Base-by-base conservation (phyloP, 2,113 vertebrate genomes). In the Thomomys bottae region DNA sequence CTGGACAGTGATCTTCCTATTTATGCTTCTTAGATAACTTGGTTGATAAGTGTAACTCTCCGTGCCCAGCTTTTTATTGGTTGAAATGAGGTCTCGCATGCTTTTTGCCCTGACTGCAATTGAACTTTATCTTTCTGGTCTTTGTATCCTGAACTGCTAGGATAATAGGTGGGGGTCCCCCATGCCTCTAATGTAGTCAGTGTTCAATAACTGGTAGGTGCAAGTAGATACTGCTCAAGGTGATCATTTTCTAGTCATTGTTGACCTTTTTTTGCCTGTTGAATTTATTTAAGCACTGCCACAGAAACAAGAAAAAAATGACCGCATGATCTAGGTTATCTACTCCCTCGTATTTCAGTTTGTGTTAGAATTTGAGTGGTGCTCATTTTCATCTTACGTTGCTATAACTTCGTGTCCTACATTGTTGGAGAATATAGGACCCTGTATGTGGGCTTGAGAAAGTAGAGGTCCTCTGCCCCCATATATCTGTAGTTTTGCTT, bases 271-370 rank as follows among this genome's bases (percentile, higher is more conserved):
- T 54, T 84, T 71, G 23, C 68, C 87, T 82, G 36, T 66, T 70
- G 32, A 78, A 30, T 68, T 93, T 81, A 34, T 87, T 75, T 92
- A 79, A 81, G n/a, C 7, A 77, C 8, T 57, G 32, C 49, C 30
- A 49, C 28, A 20, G 6, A 40, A 67, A 63, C 42, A n/a, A n/a
- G n/a, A n/a, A 72, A 71, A 64, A 2, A n/a, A 77, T 66, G 40
- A n/a, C 20, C 20, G 84, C 5, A 3, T 70, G 32, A 79, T 8
- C 12, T 72, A 40, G 36, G 36, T 68, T 93, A 92, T 57, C 15
- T 32, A 26, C n/a, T 73, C 54, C 36, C 72, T 68, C 93, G 73
- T 30, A 34, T 88, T 88, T 61, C 42, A 59, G 68, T 86, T 89
- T 63, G 2, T 28, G 8, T 59, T 84, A 72, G 20, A 38, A 9